phyloP scores from a whole-genome alignment of 2,888 invertebrate species.

The Latheticus oryzae region DNA sequence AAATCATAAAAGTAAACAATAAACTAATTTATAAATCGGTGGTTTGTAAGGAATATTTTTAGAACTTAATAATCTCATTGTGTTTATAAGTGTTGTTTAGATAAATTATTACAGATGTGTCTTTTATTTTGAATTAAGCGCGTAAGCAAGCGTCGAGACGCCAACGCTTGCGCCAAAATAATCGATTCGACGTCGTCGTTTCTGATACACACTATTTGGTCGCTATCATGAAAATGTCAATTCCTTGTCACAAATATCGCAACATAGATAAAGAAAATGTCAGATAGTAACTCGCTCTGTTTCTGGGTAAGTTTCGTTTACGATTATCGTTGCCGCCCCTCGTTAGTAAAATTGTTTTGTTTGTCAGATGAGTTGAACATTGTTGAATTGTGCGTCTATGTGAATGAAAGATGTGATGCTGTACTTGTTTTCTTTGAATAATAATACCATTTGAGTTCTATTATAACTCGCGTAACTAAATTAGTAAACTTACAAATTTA shows the following conservation, averaged over 20 bases:
- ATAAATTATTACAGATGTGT: too few relatives aligned
- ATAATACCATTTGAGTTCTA: conserved; percentile 25
- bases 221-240: conserved; percentile 63
- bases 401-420: conserved; percentile 22
- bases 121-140: conserved; percentile 35
- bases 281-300: conserved; percentile 58
- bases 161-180: conserved; percentile 54
- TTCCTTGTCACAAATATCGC: conserved; percentile 60
- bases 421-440: conserved; percentile 27
- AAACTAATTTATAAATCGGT: too few relatives aligned
- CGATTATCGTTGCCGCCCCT: conserved; percentile 14
- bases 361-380: conserved; percentile 30
- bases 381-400: conserved; percentile 24
- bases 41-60: too few relatives aligned
- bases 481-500: not conserved
- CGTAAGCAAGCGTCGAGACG: conserved; percentile 40
- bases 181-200: conserved; percentile 54
- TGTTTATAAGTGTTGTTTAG: too few relatives aligned
- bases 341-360: conserved; percentile 33
- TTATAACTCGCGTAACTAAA: conserved; percentile 22
- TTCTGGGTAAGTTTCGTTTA: conserved; percentile 57
- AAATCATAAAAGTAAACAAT: too few relatives aligned
- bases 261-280: conserved; percentile 61
- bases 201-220: conserved; percentile 45
- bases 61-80: too few relatives aligned